Base-by-base conservation (phyloP, 2,797 vertebrate species). In the Setipinna tenuifilis region DNA sequence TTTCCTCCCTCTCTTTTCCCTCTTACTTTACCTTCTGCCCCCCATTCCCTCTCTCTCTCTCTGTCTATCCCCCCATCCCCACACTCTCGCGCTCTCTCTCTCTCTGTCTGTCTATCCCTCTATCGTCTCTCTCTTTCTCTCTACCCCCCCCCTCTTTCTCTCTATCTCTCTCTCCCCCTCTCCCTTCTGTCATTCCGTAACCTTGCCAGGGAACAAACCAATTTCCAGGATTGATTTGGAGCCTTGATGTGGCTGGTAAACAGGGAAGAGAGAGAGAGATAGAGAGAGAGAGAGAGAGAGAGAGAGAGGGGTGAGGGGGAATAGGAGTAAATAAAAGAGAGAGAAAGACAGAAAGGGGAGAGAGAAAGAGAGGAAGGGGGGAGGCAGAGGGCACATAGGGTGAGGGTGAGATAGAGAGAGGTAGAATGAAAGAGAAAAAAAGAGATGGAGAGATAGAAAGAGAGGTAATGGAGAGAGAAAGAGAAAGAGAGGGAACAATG, bases 171-270 rank as follows among this genome's bases (percentile, higher is more conserved):
- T 80, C 82, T 58, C 71, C 68, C 59, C 57, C 25, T 54, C 85
- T 86, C 91, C 90, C 92, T 84, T 89, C 87, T 88, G 87, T 95
- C 94, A 94, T 94, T 93, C 95, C 91, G 93, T 95, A 95, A 95
- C 95, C 94, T 95, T 95, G 94, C 95, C 91, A 87, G 89, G 94
- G 94, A 95, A 95, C 94, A 94, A 95, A 95, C 94, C 95, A 95
- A 96, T 96, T 95, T 95, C 91, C 93, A 94, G 93, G 93, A 96
- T 95, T 95, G 95, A 96, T 96, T 95, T 92, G 93, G 91, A 94
- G 94, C 94, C 94, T 95, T 95, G 94, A 95, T 94, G 94, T 95
- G 94, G 94, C 93, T 91, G 92, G 92, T 93, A 75, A 75, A 41
- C 68, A 35, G 68, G 68, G 25, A 19, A 35, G 68, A 75, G 68